Base-by-base conservation (phyloP, 2,113 vertebrate genomes). In the Typhlomys cinereus region DNA sequence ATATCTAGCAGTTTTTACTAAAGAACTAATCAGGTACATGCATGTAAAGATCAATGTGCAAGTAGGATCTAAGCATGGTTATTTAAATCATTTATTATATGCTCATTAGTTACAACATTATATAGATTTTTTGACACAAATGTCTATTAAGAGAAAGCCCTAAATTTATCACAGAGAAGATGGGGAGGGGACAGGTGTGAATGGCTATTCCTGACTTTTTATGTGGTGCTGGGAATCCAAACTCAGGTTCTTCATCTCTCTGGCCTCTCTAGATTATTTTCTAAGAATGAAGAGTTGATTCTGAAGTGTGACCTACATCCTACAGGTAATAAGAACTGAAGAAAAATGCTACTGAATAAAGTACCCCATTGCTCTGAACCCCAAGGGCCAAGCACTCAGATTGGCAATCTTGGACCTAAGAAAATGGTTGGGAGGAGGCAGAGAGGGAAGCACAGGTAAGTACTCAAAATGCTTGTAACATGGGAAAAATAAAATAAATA, bases 211-310 rank as follows among this genome's bases (percentile, higher is more conserved):
- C n/a, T n/a, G n/a, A n/a, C n/a, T n/a, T n/a, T n/a, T n/a, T n/a
- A n/a, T n/a, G n/a, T n/a, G n/a, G n/a, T n/a, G n/a, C n/a, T n/a
- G n/a, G n/a, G n/a, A n/a, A n/a, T n/a, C n/a, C n/a, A n/a, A n/a
- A n/a, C n/a, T n/a, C n/a, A n/a, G n/a, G n/a, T n/a, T n/a, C n/a
- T n/a, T n/a, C n/a, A n/a, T n/a, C n/a, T n/a, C n/a, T n/a, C n/a
- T n/a, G n/a, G n/a, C n/a, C n/a, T 64, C 78, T 95, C 57, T 64
- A 74, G 92, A 46, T 29, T 31, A 75, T 92, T 88, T 88, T 74
- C 94, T 93, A 84, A 29, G 44, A 93, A 71, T 67, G 66, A 52
- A 41, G 74, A 69, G 4, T 48, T 85, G 69, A 66, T 10, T 75
- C 48, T 34, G 54, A 81, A 93, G 62, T 69, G 7, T 48, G 41